Evolutionary conservation across 2,888 invertebrate species (phyloP).

Genomic region (Parelbella ahira): DNA sequence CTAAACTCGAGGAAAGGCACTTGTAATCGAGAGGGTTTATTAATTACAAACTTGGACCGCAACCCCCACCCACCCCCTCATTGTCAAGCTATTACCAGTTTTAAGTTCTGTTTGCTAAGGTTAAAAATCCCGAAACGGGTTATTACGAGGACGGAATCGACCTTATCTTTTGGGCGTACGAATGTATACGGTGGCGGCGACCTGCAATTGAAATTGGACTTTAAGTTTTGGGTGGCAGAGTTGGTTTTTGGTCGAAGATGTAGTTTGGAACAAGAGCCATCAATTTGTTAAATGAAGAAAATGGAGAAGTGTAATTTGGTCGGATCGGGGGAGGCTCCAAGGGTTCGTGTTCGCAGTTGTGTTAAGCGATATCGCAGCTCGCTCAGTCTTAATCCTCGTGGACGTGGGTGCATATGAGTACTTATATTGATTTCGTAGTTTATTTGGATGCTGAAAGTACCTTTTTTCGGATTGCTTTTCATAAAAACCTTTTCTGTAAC

Average conservation of each 20-base stretch:
- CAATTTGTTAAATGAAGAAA: slow-evolving; percentile 80
- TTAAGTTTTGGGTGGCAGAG: too few species aligned
- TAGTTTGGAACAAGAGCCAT: slow-evolving; percentile 51
- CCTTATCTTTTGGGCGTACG: slow-evolving; percentile 75
- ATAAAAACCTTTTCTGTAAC: too few species aligned
- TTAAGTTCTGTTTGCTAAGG: slow-evolving; percentile 57
- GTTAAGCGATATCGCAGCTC: slow-evolving; percentile 40
- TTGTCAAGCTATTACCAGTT: slow-evolving; percentile 54
- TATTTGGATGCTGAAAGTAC: too few species aligned
- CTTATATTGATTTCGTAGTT: too few species aligned
- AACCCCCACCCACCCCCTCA: slow-evolving; percentile 46
- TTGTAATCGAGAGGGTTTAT: slow-evolving; percentile 80
- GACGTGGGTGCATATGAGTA: slow-evolving; percentile 1
- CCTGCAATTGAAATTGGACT: slow-evolving; percentile 45
- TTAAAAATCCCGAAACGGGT: slow-evolving; percentile 56
- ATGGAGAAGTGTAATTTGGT: slow-evolving; percentile 69
- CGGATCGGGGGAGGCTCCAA: slow-evolving; percentile 45
- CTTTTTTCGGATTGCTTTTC: too few species aligned
- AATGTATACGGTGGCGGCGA: too few species aligned
- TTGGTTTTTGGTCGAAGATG: slow-evolving; percentile 37
- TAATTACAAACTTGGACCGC: slow-evolving; percentile 79
- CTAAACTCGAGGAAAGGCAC: slow-evolving; percentile 66
- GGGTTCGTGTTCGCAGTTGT: slow-evolving; percentile 51
- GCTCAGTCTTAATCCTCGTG: slow-evolving; percentile 37
- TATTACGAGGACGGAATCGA: slow-evolving; percentile 56